phyloP scores from a whole-genome alignment of 2,888 invertebrate genomes.

The Tipula unca region DNA sequence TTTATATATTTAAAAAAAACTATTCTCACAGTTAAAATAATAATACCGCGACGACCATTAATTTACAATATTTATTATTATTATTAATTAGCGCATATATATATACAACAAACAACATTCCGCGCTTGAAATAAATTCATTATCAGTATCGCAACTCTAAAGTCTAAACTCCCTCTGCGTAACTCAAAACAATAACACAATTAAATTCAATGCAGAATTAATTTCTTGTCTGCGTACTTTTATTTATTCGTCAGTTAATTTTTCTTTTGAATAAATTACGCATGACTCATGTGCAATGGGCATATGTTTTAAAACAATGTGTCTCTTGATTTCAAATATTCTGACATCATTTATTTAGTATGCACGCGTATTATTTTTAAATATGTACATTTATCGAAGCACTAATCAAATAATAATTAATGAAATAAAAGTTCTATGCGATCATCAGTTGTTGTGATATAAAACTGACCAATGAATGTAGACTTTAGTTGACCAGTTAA shows the following conservation, averaged over 20 bases:
- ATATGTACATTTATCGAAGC: no score
- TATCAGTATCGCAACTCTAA: background rate
- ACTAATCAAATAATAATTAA: no score
- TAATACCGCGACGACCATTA: background rate
- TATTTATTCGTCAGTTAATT: background rate
- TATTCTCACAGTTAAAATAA: background rate
- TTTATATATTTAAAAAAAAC: background rate
- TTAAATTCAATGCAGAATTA: background rate
- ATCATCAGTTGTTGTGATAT: no score
- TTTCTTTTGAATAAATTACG: background rate
- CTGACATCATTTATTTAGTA: background rate
- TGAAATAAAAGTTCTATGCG: no score
- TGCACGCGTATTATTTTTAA: background rate
- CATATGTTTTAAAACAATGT: background rate
- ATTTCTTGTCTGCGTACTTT: background rate
- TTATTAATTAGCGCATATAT: background rate
- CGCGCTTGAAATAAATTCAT: background rate
- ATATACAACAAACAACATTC: background rate
- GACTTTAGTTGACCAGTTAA: no score
- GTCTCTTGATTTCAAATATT: background rate
- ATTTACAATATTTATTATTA: background rate
- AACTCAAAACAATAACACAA: background rate
- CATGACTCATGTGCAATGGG: background rate
- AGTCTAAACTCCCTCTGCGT: background rate
- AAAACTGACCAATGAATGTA: no score